These are phyloP conservation scores for Pseudococcus jackbeardsleyi DNA, from an alignment of 2,888 invertebrate genomes.

Conservation along the genomic window DNA sequence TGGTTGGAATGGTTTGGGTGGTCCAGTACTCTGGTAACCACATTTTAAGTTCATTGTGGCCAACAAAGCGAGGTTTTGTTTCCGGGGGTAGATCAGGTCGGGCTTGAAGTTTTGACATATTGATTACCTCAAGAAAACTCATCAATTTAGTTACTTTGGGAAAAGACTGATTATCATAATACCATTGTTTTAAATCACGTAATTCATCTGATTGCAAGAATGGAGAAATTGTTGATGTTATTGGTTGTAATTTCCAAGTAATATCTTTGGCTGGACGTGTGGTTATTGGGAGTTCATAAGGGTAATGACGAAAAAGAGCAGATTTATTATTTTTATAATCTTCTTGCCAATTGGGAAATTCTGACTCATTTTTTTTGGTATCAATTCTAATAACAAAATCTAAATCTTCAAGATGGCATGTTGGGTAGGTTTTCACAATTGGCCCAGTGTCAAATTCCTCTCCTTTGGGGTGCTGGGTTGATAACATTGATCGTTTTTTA, in stretches of 20 bases:
- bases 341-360: neutral
- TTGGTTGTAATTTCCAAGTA: neutral
- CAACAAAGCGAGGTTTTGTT: neutral
- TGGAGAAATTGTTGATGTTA: neutral
- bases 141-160: neutral
- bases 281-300: neutral
- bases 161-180: neutral
- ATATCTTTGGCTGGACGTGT: neutral
- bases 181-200: conserved; percentile 2
- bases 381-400: neutral
- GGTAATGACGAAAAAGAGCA: neutral
- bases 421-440: neutral
- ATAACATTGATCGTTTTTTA: neutral
- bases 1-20: neutral
- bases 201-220: neutral
- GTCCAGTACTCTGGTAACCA: neutral
- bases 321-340: neutral
- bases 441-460: conserved; percentile 10
- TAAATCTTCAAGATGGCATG: neutral
- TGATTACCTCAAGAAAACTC: neutral
- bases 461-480: neutral
- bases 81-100: neutral
- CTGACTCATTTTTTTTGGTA: neutral
- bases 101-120: neutral
- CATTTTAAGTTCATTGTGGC: neutral